These are phyloP conservation scores for Toxostoma redivivum DNA, from an alignment of 2,113 vertebrate genomes.

Conservation along the genomic window DNA sequence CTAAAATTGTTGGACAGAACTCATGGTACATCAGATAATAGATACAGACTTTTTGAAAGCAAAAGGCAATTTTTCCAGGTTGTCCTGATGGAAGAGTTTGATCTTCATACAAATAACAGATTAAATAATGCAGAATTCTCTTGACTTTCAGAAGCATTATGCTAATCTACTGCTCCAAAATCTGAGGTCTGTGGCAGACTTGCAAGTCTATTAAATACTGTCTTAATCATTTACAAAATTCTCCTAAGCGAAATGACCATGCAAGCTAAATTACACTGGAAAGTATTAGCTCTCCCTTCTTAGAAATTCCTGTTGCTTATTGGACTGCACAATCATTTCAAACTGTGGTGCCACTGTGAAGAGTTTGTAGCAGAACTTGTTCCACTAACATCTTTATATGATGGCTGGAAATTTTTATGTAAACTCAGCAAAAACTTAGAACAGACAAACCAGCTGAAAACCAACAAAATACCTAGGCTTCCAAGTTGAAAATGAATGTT, in stretches of 20 bases:
- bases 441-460: neutral
- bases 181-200: neutral
- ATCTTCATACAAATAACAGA: neutral
- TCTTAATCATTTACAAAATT: neutral
- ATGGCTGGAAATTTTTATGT: neutral
- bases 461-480: neutral
- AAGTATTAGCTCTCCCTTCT: neutral
- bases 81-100: neutral
- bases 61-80: neutral
- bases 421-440: neutral
- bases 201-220: neutral
- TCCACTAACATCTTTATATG: neutral
- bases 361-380: neutral
- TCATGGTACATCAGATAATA: neutral
- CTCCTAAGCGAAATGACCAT: neutral
- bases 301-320: neutral
- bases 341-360: neutral
- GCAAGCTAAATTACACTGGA: neutral
- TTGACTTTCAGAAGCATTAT: neutral
- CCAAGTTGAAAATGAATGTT: neutral
- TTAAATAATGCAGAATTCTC: neutral
- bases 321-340: neutral
- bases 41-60: neutral
- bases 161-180: neutral
- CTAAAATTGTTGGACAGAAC: neutral